Evolutionary conservation across 1,140 invertebrate genomes (phyloP), one percentile per base, ranked within the genome.

Genomic region (Drosophila asahinai): DNA sequence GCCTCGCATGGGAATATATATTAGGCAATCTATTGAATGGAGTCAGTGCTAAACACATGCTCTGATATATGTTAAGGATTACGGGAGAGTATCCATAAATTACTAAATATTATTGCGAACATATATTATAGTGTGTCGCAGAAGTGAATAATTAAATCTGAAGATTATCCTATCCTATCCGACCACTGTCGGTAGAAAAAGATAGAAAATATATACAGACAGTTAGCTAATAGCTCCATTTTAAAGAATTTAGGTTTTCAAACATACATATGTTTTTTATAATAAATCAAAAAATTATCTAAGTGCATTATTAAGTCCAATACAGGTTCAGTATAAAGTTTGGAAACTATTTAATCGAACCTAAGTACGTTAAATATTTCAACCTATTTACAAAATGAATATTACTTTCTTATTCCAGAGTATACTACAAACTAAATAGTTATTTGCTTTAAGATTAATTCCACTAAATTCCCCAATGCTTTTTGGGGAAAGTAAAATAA

Each of bases 1-100:
- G 80, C 47, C 25, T 54, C 49, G 7, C 7, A 59, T 30, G 12
- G 33, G 63, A 38, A 78, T 74, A 58, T 74, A 58, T 66, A 76
- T 83, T 72, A 40, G 36, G 36, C 52, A 68, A 61, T 47, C 17
- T 36, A 45, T 57, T n/a, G n/a, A 40, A 54, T 47, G 40, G 15
- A 64, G 17, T 15, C 15, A 33, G 19, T 38, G 25, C 43, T 27
- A 43, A 61, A 27, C 70, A 42, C 30, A 73, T 52, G 54, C 30
- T 54, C 22, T 45, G 47, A 70, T 68, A 51, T 68, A 54, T 43
- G 63, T 22, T 7, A 14, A 17, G 25, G 30, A 68, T 51, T 67
- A 66, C 2, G 14, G 3, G 17, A 5, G 42, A 42, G n/a, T 43
- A 22, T 5, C 15, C 62, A 42, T 64, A 42, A 19, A 40, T n/a